phyloP scores from a whole-genome alignment of 2,797 vertebrate genomes.

The Malurus splendens region DNA sequence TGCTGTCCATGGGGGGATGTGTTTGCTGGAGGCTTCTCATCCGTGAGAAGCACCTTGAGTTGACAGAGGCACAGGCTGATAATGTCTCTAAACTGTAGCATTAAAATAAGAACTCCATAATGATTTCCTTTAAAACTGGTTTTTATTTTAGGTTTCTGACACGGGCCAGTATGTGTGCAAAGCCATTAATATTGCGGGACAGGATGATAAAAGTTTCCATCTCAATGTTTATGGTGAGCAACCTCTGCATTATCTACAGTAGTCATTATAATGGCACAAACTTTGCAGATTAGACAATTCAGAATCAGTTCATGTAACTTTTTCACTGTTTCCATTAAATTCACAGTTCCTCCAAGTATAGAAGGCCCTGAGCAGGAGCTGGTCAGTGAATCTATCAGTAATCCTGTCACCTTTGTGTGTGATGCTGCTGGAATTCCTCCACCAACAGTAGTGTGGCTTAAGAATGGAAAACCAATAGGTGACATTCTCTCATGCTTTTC shows the following conservation, averaged over 20 bases:
- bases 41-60: background rate
- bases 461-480: conserved; percentile 86
- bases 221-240: conserved; percentile 89
- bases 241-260: background rate
- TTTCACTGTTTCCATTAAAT: conserved; percentile 4
- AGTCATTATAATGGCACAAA: background rate
- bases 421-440: conserved; percentile 91
- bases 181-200: conserved; percentile 90
- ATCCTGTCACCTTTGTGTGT: conserved; percentile 86
- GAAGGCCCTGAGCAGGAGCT: conserved; percentile 80
- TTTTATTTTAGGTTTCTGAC: conserved; percentile 87
- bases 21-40: background rate
- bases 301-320: background rate
- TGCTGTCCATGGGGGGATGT: rapidly evolving
- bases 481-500: background rate
- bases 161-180: conserved; percentile 94
- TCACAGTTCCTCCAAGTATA: conserved; percentile 86
- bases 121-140: background rate
- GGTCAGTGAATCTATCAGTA: conserved; percentile 83
- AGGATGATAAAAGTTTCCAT: conserved; percentile 93
- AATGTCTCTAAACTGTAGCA: background rate
- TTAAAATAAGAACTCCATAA: background rate
- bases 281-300: background rate
- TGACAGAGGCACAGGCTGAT: background rate
- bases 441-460: conserved; percentile 85